Base-by-base conservation (phyloP, 2,113 vertebrate genomes). In the Glareola pratincola region DNA sequence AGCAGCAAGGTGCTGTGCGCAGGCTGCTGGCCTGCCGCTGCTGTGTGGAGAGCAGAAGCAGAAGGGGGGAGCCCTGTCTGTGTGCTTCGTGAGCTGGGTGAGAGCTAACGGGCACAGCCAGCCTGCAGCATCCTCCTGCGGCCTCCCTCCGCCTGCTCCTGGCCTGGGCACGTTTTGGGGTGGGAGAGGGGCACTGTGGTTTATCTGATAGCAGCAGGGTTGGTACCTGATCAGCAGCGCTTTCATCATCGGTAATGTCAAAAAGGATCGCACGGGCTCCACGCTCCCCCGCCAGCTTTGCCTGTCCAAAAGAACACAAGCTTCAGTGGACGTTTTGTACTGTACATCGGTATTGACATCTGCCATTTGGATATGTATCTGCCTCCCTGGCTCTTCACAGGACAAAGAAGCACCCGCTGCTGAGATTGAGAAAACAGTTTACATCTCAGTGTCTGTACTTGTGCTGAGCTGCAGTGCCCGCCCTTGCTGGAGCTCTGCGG, bases 241-340 rank as follows among this genome's bases (percentile, higher is more conserved):
- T 98, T 76, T 98, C 97, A 67, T 99, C 98, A 67, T 99, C 99
- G 0, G 98, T 99, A 94, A 99, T 98, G 93, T 99, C 99, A 63
- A 99, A 99, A 94, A 99, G 99, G 74, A 99, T 98, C 0, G 99
- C 99, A 29, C 98, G 98, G 80, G 99, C 99, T 89, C 99, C 99
- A 92, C 99, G 98, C 67, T 99, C 98, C 74, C 99, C 98, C 0
- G 99, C 99, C 98, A 99, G 98, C 72, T 98, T 99, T 79, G 99
- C 99, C 99, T 99, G 98, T 91, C 76, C 95, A 90, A 96, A 94
- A 97, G 30, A 96, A 87, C 32, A 95, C 69, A 94, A 79, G 53
- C 54, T 85, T 96, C 76, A 95, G 74, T 64, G 48, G 69, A 34
- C 26, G 17, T 64, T 74, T 29, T 21, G 36, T 75, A 47, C 37